Evolutionary conservation across 1,140 invertebrate species (phyloP), one percentile per base, ranked within the genome.

Genomic region (Sesamia nonagrioides): DNA sequence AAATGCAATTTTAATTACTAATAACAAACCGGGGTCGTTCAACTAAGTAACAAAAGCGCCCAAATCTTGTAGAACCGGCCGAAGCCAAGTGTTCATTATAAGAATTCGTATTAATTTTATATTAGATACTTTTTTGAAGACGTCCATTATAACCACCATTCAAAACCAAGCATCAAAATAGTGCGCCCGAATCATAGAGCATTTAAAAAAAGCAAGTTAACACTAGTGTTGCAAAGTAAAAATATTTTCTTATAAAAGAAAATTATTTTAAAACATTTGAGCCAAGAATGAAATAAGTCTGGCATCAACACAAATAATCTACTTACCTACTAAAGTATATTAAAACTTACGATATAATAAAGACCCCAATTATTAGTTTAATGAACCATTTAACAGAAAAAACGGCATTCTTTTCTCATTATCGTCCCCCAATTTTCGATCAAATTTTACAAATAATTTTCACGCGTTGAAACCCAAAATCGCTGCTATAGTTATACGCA

Each of bases 51-150:
- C 87, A 89, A 91, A 88, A 92, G 88, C 84, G 83, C 87, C 86
- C 84, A 85, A 88, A 90, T 63, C 82, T 85, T 86, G 78, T 86
- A 85, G 86, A 90, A 85, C 84, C 84, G 35, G 77, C 86, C 85
- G 89, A 88, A 85, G 86, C 85, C 89, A 91, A 91, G n/a, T 91
- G 89, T 90, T 92, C 89, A 91, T 93, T 91, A 92, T 88, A 86
- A 85, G 27, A 18, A 18, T 42, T n/a, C 9, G 69, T 83, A 85
- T 86, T 91, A 91, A 91, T 91, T 90, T 92, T 90, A 91, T 91
- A 89, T 92, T 89, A 90, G n/a, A n/a, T n/a, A n/a, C n/a, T 91
- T 89, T 89, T 91, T 89, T 85, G 82, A 86, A 89, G 83, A 85
- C 68, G 81, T 91, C 91, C 90, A 93, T 92, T 91, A 92, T 42